Evolutionary conservation across 2,113 vertebrate species (phyloP), one percentile per base, ranked within the genome.

Genomic region (Felis chaus): DNA sequence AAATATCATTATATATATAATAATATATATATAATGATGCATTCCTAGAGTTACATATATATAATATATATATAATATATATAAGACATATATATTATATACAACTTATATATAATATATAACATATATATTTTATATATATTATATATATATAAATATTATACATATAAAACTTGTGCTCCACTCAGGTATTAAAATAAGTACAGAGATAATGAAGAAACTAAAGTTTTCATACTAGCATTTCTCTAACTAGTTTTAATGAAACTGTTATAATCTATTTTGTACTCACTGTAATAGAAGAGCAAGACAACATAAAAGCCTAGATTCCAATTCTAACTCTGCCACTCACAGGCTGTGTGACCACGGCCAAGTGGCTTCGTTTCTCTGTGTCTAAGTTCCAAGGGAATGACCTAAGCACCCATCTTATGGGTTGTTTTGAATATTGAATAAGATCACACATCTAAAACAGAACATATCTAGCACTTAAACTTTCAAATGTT

Each of bases 241-340:
- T 80, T 86, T 88, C 83, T 95, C 39, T 39, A 78, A 71, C 39
- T 41, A n/a, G 19, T 73, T 92, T 73, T 36, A 86, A 82, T 92
- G 21, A 66, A 92, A 82, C 29, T 33, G 3, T 63, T 88, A 71
- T 27, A 19, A 79, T 69, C 48, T 68, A 29, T 74, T 82, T 88
- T 86, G 29, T 29, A 53, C 18, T 74, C 55, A 74, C 45, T 45
- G 45, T 55, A 73, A 92, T 33, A 73, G 55, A 61, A 6, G 18
- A 27, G 31, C 50, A 68, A 69, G 23, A 79, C 11, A 8, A 6
- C 33, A n/a, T 66, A 74, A 65, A 6, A 95, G 57, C 10, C n/a
- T 55, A 80, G 63, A 71, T 50, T 50, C 39, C 81, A 80, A 80
- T 50, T 14, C 3, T 13, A 79, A 27, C 25, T 86, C 65, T 80